Evolutionary conservation across 1,140 invertebrate genomes (phyloP).

Genomic region (Drosophila sechellia): DNA sequence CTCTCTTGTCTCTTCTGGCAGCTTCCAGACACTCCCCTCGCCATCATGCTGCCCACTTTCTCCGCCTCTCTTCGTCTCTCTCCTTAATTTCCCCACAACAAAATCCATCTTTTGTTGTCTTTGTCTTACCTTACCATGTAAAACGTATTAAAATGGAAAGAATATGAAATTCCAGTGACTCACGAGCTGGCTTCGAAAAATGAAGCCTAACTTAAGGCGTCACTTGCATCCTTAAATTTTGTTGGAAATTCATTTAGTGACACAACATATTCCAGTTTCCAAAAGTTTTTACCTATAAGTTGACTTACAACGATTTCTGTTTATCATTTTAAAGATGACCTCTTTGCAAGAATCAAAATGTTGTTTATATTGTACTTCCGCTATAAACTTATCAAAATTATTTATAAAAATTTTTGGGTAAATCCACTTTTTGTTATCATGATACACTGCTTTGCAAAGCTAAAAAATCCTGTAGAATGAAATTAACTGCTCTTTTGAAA

Average conservation of each 20-base stretch:
- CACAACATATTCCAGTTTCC: no score
- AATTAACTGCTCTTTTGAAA: no score
- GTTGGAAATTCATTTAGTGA: neutral
- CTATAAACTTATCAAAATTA: no score
- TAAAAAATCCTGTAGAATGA: no score
- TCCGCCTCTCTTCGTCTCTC: neutral
- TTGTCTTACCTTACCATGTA: neutral
- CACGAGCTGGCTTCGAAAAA: neutral
- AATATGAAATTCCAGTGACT: neutral
- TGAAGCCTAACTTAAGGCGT: neutral
- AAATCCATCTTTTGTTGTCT: neutral
- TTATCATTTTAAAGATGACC: no score
- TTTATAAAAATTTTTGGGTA: no score
- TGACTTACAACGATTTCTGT: no score
- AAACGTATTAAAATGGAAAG: neutral
- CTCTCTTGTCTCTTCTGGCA: conserved; percentile 23
- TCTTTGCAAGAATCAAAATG: no score
- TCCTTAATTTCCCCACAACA: conserved; percentile 6
- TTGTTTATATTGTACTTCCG: no score
- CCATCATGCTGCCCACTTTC: neutral
- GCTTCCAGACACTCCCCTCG: conserved; percentile 38
- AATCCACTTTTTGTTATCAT: no score
- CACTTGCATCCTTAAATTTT: neutral
- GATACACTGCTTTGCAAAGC: no score
- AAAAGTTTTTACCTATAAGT: no score